These are phyloP conservation scores for Holotrichia oblita DNA, from an alignment of 1,140 invertebrate species.

Conservation along the genomic window DNA sequence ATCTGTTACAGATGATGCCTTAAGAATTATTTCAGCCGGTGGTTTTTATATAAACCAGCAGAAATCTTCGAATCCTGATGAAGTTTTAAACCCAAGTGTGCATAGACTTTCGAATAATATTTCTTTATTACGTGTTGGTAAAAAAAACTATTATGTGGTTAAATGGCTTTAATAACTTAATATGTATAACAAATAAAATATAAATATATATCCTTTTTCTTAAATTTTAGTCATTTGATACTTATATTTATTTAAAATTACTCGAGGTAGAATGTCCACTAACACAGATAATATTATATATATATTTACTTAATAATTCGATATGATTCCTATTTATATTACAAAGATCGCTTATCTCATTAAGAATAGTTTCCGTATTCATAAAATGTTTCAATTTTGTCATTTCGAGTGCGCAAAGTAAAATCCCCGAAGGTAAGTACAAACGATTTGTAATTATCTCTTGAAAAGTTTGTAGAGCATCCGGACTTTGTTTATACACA, in stretches of 20 bases:
- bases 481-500: slow-evolving; percentile 47
- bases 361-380: slow-evolving; percentile 47
- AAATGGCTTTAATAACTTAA: slow-evolving; percentile 70
- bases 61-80: slow-evolving; percentile 78
- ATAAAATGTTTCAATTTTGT: slow-evolving; percentile 53
- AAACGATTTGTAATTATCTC: slow-evolving; percentile 52
- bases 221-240: slow-evolving; percentile 35
- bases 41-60: slow-evolving; percentile 91
- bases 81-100: slow-evolving; percentile 78
- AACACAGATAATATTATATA: background rate
- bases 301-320: too few species aligned
- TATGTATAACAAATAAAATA: background rate
- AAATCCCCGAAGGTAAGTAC: slow-evolving; percentile 54
- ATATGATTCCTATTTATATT: slow-evolving; percentile 53
- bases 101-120: slow-evolving; percentile 88
- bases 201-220: too few species aligned
- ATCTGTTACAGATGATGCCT: slow-evolving; percentile 76
- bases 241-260: background rate
- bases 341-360: slow-evolving; percentile 49
- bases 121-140: slow-evolving; percentile 85
- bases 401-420: slow-evolving; percentile 50
- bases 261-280: background rate
- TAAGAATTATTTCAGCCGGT: slow-evolving; percentile 84
- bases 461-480: slow-evolving; percentile 49
- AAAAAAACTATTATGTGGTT: slow-evolving; percentile 85